Base-by-base conservation (phyloP, 2,113 vertebrate genomes). In the Andinoacara biseriatus region DNA sequence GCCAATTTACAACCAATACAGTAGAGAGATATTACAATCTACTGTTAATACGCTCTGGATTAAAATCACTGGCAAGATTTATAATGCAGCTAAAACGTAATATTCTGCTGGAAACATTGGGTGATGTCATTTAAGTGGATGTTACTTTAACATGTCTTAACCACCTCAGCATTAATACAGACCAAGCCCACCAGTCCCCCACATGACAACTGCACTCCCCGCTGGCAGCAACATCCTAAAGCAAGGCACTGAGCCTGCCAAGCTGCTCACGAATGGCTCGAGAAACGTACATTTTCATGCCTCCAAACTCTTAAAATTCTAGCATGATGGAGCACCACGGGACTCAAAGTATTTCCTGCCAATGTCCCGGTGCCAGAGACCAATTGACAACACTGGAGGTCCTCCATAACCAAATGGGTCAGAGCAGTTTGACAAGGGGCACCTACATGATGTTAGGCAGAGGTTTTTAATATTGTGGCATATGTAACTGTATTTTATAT, bases 1-100 rank as follows among this genome's bases (percentile, higher is more conserved):
- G 20, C 43, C 65, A 2, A 52, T 52, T 72, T 72, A 52, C 65
- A 52, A 26, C 26, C 52, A 33, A 7, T 72, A 72, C 67, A 72
- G 67, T 18, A 18, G 49, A 52, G 49, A 33, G 49, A 72, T 52
- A 46, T 26, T 72, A 10, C 6, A 18, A 49, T 33, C 67, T 72
- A 72, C 67, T 72, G 65, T 52, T 69, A 69, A 69, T 43, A 52
- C 43, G 49, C 43, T 46, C 17, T 49, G 26, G 65, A 52, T 31
- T 72, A 18, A 72, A 72, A 72, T 52, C 67, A 72, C 40, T 29
- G 65, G 17, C 43, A 3, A 69, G 40, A 13, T 20, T 52, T 52
- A 52, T 69, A 69, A 72, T 0, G 65, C 3, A 9, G 20, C 31
- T n/a, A 72, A 13, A 72, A 31, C 49, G 26, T 29, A 31, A 52